Evolutionary conservation across 2,797 vertebrate species (phyloP).

Genomic region (Prionace glauca): DNA sequence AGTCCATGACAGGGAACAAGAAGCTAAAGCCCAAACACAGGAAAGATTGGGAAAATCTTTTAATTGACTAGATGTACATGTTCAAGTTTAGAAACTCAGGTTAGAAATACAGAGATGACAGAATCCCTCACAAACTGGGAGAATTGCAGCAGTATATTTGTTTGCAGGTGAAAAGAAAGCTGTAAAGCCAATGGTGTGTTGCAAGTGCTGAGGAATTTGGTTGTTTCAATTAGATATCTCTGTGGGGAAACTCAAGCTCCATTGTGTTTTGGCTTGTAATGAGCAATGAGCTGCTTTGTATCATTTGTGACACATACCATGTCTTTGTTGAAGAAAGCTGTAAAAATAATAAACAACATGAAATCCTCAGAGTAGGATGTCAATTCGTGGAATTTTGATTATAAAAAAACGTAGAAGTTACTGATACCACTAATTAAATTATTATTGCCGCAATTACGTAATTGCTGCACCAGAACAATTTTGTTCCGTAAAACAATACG

Average conservation of each 20-base stretch:
- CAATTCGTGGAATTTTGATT: slow-evolving; percentile 47
- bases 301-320: slow-evolving; percentile 70
- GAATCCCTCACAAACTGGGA: not conserved
- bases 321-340: slow-evolving; percentile 70
- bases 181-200: slow-evolving; percentile 46
- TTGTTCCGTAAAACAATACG: not conserved
- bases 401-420: not conserved
- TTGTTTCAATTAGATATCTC: slow-evolving; percentile 63
- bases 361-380: slow-evolving; percentile 67
- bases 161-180: slow-evolving; percentile 35
- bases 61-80: not conserved
- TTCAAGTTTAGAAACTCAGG: not conserved
- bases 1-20: not conserved
- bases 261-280: slow-evolving; percentile 55
- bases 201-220: slow-evolving; percentile 56
- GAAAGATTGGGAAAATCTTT: not conserved
- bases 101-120: not conserved
- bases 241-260: slow-evolving; percentile 62
- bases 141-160: not conserved
- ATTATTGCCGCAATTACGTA: not conserved
- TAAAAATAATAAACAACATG: slow-evolving; percentile 77
- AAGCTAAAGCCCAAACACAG: not conserved
- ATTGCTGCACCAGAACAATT: not conserved
- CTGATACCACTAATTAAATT: slow-evolving; percentile 8
- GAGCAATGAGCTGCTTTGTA: slow-evolving; percentile 64